A percentile compares a stretch with the other conserved stretches of the same genome.
These are phyloP conservation scores for Sparus aurata DNA, from an alignment of 2,797 vertebrate species.

Conservation along the genomic window DNA sequence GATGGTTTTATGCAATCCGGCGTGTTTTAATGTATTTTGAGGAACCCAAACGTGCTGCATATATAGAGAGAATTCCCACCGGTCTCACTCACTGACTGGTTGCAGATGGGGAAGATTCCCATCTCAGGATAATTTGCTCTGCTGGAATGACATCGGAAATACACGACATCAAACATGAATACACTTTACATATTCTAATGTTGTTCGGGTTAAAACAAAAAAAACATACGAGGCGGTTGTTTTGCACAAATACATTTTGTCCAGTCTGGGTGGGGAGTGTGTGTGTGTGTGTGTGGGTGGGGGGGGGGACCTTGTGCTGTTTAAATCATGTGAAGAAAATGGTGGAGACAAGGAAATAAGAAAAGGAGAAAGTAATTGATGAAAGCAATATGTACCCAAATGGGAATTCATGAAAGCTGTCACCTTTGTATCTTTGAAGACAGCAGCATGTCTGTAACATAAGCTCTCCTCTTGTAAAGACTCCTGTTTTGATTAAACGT, in stretches of 20 bases:
- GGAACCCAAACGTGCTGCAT: constrained; percentile 64
- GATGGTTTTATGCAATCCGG: constrained; percentile 63
- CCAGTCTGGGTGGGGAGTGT: constrained; percentile 21
- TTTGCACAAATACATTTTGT: constrained; percentile 35
- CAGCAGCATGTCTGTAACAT: constrained; percentile 82
- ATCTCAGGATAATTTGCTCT: constrained; percentile 76
- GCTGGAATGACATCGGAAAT: constrained; percentile 62
- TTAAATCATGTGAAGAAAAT: constrained; percentile 58
- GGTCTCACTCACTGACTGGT: constrained; percentile 61
- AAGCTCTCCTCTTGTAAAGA: constrained; percentile 67
- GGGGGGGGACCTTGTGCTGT: constrained; percentile 25
- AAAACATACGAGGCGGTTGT: constrained; percentile 14
- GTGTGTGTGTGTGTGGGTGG: no score
- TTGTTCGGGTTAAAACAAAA: constrained; percentile 39
- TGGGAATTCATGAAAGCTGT: constrained; percentile 82
- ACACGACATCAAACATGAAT: constrained; percentile 63
- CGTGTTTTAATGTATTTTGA: constrained; percentile 70
- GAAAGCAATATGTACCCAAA: constrained; percentile 77
- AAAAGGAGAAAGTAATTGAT: constrained; percentile 68
- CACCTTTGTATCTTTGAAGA: constrained; percentile 81
- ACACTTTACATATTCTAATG: constrained; percentile 74
- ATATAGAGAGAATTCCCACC: constrained; percentile 67
- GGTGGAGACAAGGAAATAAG: constrained; percentile 54
- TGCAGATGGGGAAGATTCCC: constrained; percentile 64
- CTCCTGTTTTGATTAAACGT: constrained; percentile 77